These are phyloP conservation scores for Empis stercorea DNA, from an alignment of 2,888 invertebrate species.

Conservation along the genomic window DNA sequence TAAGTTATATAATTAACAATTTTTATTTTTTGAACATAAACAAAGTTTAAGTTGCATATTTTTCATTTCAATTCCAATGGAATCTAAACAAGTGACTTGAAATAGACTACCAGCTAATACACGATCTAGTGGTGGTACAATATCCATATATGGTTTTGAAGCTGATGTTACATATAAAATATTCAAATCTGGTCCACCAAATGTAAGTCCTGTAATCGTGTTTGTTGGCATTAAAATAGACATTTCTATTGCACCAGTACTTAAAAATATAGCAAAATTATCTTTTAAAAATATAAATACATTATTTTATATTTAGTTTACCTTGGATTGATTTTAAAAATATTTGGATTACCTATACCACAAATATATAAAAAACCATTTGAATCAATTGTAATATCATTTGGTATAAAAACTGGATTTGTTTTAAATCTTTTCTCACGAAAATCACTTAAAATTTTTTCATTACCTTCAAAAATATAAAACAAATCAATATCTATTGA, in stretches of 20 bases:
- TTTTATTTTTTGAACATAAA: no score
- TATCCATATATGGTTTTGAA: slow-evolving; percentile 21
- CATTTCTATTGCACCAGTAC: slow-evolving; percentile 41
- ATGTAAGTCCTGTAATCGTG: slow-evolving; percentile 57
- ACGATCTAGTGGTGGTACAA: slow-evolving; percentile 26
- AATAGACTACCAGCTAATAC: slow-evolving; percentile 43
- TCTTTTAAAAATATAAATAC: no score
- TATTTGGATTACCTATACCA: slow-evolving; percentile 52
- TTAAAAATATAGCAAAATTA: no score
- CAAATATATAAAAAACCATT: slow-evolving; percentile 69
- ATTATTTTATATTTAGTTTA: slow-evolving; percentile 12
- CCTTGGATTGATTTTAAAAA: slow-evolving; percentile 35
- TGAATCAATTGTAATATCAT: slow-evolving; percentile 69
- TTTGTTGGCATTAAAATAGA: slow-evolving; percentile 49
- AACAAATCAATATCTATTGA: not conserved
- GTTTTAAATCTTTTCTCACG: slow-evolving; percentile 22
- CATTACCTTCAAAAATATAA: slow-evolving; percentile 34
- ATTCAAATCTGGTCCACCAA: slow-evolving; percentile 54
- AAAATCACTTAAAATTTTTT: slow-evolving; percentile 44
- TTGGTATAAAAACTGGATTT: slow-evolving; percentile 40
- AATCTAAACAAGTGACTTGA: slow-evolving; percentile 45
- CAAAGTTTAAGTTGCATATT: not conserved
- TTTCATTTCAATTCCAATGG: slow-evolving; percentile 37
- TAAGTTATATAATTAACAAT: no score
- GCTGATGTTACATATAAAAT: slow-evolving; percentile 59